Conservation (phyloP, 2,888 invertebrate species). For the Andrena minutula region DNA sequence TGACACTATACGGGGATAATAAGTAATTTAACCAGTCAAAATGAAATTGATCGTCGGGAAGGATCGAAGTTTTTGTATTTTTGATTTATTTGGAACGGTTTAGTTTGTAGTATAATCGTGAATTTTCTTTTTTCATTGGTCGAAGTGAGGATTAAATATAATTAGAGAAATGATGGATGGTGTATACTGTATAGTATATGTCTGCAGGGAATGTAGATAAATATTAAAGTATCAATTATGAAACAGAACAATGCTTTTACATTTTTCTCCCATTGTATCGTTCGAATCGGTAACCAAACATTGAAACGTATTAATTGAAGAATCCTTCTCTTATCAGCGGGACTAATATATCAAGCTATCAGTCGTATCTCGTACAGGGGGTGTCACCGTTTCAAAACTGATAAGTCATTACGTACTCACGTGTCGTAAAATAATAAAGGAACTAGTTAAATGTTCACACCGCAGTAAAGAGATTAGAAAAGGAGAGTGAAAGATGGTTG, state of each 20-base stretch:
- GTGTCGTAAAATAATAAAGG: not conserved
- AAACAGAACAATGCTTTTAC: too few relatives aligned
- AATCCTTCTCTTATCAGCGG: conserved; percentile 27
- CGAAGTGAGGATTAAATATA: too few relatives aligned
- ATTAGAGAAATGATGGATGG: too few relatives aligned
- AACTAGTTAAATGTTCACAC: not conserved
- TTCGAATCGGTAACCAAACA: not conserved
- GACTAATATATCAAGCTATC: conserved; percentile 5
- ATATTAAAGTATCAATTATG: too few relatives aligned
- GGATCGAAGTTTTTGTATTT: too few relatives aligned
- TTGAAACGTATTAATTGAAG: not conserved
- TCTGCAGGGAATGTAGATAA: too few relatives aligned
- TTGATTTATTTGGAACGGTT: too few relatives aligned
- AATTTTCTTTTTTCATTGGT: not conserved
- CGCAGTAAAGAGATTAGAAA: not conserved
- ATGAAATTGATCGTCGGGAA: too few relatives aligned
- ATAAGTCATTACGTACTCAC: conserved; percentile 4
- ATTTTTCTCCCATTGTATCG: not conserved
- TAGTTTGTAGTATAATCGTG: not conserved
- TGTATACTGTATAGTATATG: too few relatives aligned
- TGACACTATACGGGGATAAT: too few relatives aligned
- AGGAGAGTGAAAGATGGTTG: conserved; percentile 83
- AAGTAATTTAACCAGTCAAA: too few relatives aligned
- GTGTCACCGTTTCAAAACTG: conserved; percentile 23
- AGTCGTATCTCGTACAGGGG: conserved; percentile 1